A percentile compares a stretch with the other conserved stretches of the same genome.
These are phyloP conservation scores for Isichthys henryi DNA, from an alignment of 2,113 vertebrate species.

Conservation along the genomic window DNA sequence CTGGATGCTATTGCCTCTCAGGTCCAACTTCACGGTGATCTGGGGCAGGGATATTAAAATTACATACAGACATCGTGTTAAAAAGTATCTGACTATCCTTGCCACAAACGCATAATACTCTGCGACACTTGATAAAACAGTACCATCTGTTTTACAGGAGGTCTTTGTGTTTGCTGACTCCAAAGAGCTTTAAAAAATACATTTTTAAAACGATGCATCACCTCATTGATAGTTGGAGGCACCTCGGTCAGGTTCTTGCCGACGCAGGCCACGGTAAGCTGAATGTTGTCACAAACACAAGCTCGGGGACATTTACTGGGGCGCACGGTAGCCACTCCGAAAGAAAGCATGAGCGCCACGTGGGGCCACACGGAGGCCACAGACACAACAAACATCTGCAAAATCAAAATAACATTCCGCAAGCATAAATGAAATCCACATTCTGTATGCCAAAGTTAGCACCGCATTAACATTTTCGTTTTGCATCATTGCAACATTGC, in stretches of 20 bases:
- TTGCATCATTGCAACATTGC: neutral
- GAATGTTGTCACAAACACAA: slow-evolving; percentile 80
- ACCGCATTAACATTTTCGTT: neutral
- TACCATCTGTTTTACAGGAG: neutral
- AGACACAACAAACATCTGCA: slow-evolving; percentile 40
- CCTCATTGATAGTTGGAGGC: slow-evolving; percentile 72
- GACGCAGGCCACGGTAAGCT: slow-evolving; percentile 64
- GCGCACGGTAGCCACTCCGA: slow-evolving; percentile 21
- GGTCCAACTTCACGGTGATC: slow-evolving; percentile 79
- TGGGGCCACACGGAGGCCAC: slow-evolving; percentile 18
- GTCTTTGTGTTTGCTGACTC: neutral
- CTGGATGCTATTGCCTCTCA: slow-evolving; percentile 68
- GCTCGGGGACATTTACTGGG: slow-evolving; percentile 62
- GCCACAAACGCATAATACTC: neutral
- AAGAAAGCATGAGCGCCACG: slow-evolving; percentile 28
- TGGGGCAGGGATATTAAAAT: slow-evolving; percentile 33
- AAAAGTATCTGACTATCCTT: neutral
- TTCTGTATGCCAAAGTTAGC: neutral
- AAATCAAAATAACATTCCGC: neutral
- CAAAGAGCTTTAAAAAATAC: neutral
- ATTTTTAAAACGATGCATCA: slow-evolving; percentile 33
- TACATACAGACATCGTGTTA: neutral
- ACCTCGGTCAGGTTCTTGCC: slow-evolving; percentile 72
- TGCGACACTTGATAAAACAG: neutral
- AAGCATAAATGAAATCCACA: neutral